Evolutionary conservation across 2,797 vertebrate species (phyloP).

Genomic region (Kryptopterus vitreolus): DNA sequence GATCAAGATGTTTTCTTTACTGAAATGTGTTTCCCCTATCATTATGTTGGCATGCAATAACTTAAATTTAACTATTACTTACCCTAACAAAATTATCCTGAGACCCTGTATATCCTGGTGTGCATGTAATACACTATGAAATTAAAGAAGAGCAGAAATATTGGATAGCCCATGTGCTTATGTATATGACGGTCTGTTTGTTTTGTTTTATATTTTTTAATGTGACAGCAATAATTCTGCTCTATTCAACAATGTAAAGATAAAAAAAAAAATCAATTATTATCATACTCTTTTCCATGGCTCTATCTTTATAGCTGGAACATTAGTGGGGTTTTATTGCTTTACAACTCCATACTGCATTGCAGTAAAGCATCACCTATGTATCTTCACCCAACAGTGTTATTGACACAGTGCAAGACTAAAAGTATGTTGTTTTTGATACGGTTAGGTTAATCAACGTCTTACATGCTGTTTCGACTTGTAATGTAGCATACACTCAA

Average conservation of each 20-base stretch:
- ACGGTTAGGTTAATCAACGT: neutral
- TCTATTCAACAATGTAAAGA: neutral
- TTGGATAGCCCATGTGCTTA: neutral
- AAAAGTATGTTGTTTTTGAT: neutral
- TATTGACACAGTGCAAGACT: neutral
- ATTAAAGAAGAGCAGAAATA: neutral
- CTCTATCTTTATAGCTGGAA: neutral
- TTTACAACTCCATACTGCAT: neutral
- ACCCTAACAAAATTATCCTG: too few species aligned
- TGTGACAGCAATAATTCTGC: neutral
- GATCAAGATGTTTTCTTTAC: neutral
- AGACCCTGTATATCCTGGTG: neutral
- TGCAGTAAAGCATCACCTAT: neutral
- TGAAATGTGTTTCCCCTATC: neutral
- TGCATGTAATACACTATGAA: neutral
- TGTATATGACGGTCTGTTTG: too few species aligned
- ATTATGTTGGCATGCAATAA: neutral
- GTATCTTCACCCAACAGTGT: constrained; percentile 10
- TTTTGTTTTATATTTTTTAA: neutral
- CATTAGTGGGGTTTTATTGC: neutral
- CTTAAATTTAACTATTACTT: neutral
- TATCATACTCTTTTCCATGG: neutral
- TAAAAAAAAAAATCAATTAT: neutral
- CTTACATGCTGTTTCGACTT: constrained; percentile 1
- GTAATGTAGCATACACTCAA: neutral